Evolutionary conservation across 2,888 invertebrate genomes (phyloP), one percentile per base, ranked within the genome.

Genomic region (Baronia brevicornis): DNA sequence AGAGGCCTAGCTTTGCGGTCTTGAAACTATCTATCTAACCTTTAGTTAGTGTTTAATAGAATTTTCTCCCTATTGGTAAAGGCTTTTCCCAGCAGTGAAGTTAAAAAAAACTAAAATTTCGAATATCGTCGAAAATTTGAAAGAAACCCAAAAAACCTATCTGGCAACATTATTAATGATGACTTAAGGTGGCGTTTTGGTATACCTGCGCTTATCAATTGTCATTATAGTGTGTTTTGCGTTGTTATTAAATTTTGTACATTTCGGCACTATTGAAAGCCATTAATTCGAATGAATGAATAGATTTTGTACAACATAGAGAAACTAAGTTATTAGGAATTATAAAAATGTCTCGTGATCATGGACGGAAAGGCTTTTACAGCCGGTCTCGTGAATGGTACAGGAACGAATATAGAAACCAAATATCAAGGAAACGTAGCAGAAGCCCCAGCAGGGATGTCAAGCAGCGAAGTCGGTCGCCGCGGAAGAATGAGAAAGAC

Each of bases 401-500:
- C 2, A 48, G 63, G 3, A 61, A 59, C 2, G 55, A 61, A 2
- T 63, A 64, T 24, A 51, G 56, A 5, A 44, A 44, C 28, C 43
- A 51, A 12, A 48, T 56, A 5, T 41, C 56, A 2, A 48, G 66
- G 19, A 74, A 70, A 32, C 55, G 71, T 2, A 77, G 73, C 44
- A 61, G 68, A 7, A 69, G 70, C 31, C 62, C 43, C 2, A 53
- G 60, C 8, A 53, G 55, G 1, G 46, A 39, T 1, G 58, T 52
- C 3, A 70, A 68, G 39, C 63, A 56, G 1, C 51, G 64, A n/a
- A 67, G 74, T 39, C 65, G 75, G 3, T 65, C 80, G 0, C 80
- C 79, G 1, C 55, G 70, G 2, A 74, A 71, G 38, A 54, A 43
- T 26, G 78, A 79, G 2, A 80, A 80, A 35, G 78, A 79, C 14